A percentile compares a stretch with the other conserved stretches of the same genome.
Evolutionary conservation across 2,797 vertebrate genomes (phyloP).

Genomic region (Knipowitschia caucasica): DNA sequence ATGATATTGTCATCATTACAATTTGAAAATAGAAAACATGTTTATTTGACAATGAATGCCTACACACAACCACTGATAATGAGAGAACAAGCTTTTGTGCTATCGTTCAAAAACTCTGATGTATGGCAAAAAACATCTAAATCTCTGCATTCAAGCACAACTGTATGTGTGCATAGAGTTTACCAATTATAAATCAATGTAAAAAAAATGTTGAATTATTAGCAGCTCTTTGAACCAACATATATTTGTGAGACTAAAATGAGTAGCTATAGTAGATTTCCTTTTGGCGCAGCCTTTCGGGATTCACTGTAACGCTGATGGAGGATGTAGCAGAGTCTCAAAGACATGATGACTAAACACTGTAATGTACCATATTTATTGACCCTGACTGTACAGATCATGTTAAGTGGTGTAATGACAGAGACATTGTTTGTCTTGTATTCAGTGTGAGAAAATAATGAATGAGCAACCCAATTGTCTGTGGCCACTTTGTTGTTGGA

Average conservation of each 20-base stretch:
- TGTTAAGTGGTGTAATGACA: slow-evolving; percentile 41
- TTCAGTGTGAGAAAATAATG: slow-evolving; percentile 39
- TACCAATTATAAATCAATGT: no score
- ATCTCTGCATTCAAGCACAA: no score
- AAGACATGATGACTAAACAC: slow-evolving; percentile 17
- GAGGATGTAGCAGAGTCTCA: slow-evolving; percentile 21
- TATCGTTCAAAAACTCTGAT: no score
- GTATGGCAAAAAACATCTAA: no score
- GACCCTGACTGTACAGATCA: slow-evolving; percentile 39
- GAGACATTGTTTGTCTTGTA: slow-evolving; percentile 52
- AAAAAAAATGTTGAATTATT: no score
- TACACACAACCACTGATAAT: no score
- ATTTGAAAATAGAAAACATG: no score
- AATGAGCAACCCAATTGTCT: slow-evolving; percentile 13
- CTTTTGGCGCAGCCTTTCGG: neutral
- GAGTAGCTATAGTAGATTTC: neutral
- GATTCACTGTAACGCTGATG: slow-evolving; percentile 7
- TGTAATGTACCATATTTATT: slow-evolving; percentile 44
- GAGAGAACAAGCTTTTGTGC: no score
- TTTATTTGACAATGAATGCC: no score
- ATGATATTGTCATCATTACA: no score
- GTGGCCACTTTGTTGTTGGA: slow-evolving; percentile 25
- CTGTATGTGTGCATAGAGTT: no score
- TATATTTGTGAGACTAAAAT: neutral
- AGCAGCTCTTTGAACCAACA: no score